Percentiles rank a stretch among this genome's conserved stretches.
Conservation (phyloP, 37 sponge, comb jelly and placozoan species). For the Aphrocallistes beatrix region DNA sequence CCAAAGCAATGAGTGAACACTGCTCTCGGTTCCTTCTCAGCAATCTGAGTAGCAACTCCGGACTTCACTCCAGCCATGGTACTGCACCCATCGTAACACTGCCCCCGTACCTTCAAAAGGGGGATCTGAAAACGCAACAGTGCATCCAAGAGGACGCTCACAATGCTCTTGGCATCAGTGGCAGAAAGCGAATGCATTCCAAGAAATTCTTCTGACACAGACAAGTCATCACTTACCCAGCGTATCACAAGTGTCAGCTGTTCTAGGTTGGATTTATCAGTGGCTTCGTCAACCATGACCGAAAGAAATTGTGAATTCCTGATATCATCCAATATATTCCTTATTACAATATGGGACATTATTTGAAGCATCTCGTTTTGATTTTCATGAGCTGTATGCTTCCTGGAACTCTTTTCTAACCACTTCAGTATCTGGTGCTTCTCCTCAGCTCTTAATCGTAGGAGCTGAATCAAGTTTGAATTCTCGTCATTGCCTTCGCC, state of each 20-base stretch:
- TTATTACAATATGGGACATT: conserved; percentile 46
- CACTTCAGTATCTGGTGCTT: conserved; percentile 29
- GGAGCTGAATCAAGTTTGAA: conserved; percentile 41
- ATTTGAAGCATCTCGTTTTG: conserved; percentile 65
- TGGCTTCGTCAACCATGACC: conserved; percentile 52
- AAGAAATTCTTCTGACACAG: conserved; percentile 30
- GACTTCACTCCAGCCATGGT: conserved; percentile 27
- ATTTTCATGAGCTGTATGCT: conserved; percentile 34
- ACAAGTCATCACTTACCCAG: conserved; percentile 35
- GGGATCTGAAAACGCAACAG: conserved; percentile 21
- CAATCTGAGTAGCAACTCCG: conserved; percentile 25
- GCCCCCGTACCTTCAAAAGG: conserved; percentile 9
- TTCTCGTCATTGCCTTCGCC: conserved; percentile 36
- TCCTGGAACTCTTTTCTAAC: conserved; percentile 30
- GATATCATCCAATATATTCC: conserved; percentile 30
- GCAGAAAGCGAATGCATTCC: conserved; percentile 31
- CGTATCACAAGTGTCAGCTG: conserved; percentile 16
- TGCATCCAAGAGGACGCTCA: conserved; percentile 8
- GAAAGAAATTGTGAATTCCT: conserved; percentile 34
- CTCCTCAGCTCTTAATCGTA: conserved; percentile 33
- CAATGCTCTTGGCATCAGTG: conserved; percentile 22
- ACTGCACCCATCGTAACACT: conserved; percentile 28
- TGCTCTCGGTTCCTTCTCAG: conserved; percentile 16
- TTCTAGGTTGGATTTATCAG: conserved; percentile 9
- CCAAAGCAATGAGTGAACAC: conserved; percentile 68